Conservation (phyloP, 2,888 invertebrate species). For the Erebia palarica region DNA sequence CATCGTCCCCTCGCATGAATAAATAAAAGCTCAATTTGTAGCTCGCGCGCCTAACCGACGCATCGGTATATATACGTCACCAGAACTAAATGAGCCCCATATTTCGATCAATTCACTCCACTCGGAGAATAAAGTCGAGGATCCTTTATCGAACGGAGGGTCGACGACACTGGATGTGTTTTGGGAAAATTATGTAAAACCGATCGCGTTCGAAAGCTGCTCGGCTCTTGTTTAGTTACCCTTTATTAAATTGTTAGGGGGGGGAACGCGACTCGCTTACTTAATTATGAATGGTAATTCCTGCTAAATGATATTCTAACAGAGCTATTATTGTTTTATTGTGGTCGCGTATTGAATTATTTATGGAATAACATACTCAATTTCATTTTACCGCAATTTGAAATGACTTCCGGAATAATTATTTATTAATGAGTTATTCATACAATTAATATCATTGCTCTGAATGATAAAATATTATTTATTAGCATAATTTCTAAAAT, state of each 20-base stretch:
- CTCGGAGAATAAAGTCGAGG: constrained; percentile 37
- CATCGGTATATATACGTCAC: constrained; percentile 62
- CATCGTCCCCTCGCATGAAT: constrained; percentile 76
- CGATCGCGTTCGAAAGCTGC: constrained; percentile 53
- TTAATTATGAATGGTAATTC: constrained; percentile 34
- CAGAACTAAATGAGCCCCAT: constrained; percentile 24
- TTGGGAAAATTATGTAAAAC: constrained; percentile 61
- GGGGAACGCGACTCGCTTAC: constrained; percentile 42
- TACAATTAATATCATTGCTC: neutral
- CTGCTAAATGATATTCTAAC: constrained; percentile 26
- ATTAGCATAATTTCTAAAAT: too few species aligned
- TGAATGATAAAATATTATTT: too few species aligned
- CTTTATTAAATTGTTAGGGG: constrained; percentile 51
- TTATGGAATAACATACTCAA: constrained; percentile 1
- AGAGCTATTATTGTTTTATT: constrained; percentile 22
- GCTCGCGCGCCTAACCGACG: constrained; percentile 69
- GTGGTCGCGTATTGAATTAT: constrained; percentile 7
- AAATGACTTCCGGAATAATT: constrained; percentile 2
- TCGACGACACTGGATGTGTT: constrained; percentile 40
- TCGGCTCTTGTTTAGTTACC: constrained; percentile 50
- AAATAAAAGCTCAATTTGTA: constrained; percentile 80
- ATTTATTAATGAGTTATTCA: neutral
- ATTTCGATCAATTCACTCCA: constrained; percentile 42
- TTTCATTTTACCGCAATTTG: neutral
- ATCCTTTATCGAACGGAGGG: constrained; percentile 36